Conservation (phyloP, 2,113 vertebrate genomes). For the Hydrochoerus hydrochaeris region DNA sequence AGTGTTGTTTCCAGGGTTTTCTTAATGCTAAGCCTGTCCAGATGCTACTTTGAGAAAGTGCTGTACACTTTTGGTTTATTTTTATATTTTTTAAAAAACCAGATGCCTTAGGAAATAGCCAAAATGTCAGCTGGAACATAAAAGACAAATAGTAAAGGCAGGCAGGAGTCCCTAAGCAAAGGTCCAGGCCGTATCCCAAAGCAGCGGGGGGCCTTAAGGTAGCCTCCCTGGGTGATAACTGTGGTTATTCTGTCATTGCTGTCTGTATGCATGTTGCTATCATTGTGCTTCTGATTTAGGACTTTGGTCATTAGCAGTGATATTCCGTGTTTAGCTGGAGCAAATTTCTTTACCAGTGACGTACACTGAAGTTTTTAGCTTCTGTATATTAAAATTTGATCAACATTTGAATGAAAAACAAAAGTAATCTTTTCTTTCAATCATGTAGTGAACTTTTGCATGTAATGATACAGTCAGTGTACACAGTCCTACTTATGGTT, state of each 20-base stretch:
- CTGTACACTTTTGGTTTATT: not conserved
- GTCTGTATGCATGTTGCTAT: not conserved
- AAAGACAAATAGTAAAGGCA: constrained; percentile 3
- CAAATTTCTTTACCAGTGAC: not conserved
- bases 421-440: not conserved
- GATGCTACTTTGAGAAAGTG: constrained; percentile 7
- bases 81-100: not conserved
- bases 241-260: fast-evolving
- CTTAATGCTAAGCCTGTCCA: not conserved
- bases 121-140: constrained; percentile 39
- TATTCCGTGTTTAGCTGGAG: not conserved
- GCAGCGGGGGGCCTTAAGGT: not conserved
- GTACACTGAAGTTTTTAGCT: not conserved
- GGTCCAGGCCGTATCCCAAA: not conserved
- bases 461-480: not conserved
- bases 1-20: not conserved
- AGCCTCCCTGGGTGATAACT: not conserved
- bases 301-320: not conserved
- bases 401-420: not conserved
- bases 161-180: not conserved
- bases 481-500: no score
- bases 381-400: constrained; percentile 36
- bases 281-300: not conserved
- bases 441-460: not conserved
- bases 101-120: not conserved